Percentiles rank a stretch among this genome's conserved stretches.
Conservation (phyloP, 2,888 invertebrate species). For the Leptopilina syphax region DNA sequence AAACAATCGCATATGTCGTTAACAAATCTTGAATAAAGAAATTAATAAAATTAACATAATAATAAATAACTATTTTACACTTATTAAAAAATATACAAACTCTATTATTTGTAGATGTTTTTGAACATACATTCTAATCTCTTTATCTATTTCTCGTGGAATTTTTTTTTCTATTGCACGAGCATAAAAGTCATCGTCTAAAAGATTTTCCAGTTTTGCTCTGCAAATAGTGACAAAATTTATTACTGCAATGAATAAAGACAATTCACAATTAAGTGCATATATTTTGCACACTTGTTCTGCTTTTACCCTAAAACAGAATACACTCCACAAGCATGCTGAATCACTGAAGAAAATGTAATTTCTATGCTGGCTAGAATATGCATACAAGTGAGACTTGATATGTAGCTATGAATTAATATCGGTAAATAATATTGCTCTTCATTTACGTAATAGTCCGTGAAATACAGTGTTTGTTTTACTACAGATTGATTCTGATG, state of each 20-base stretch:
- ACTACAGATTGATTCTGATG: not conserved
- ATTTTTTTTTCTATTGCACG: not conserved
- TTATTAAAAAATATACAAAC: not conserved
- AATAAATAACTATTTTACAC: not conserved
- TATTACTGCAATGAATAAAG: not conserved
- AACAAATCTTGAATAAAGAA: not conserved
- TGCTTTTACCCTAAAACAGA: constrained; percentile 7
- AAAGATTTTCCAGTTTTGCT: not conserved
- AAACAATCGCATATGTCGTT: not conserved
- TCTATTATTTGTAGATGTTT: not conserved
- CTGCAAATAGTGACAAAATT: constrained; percentile 2
- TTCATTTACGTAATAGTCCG: not conserved
- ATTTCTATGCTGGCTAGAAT: not conserved
- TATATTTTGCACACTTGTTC: no score
- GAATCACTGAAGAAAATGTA: not conserved
- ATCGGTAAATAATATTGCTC: not conserved
- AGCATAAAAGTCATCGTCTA: no score
- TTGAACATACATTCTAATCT: not conserved
- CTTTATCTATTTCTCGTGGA: not conserved
- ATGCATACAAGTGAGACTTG: not conserved
- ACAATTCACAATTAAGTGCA: not conserved
- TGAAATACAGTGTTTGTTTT: not conserved
- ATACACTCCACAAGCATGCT: constrained; percentile 17
- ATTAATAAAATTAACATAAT: not conserved
- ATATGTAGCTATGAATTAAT: not conserved